Evolutionary conservation across 1,140 invertebrate genomes (phyloP).

Genomic region (Dreissena rostriformis): DNA sequence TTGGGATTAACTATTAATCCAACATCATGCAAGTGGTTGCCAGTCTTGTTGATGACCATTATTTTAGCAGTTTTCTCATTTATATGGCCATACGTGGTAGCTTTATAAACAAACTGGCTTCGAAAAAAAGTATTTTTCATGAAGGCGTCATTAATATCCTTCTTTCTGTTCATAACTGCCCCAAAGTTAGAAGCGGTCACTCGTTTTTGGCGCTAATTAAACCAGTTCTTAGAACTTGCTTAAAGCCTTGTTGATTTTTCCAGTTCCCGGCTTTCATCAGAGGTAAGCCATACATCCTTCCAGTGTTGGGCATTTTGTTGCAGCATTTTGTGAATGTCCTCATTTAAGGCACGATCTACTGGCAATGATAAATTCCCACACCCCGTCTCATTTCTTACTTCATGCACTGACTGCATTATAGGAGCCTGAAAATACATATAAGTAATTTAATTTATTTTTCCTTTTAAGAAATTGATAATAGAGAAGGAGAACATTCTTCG

Average conservation of each 20-base stretch:
- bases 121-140: not conserved
- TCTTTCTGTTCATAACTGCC: not conserved
- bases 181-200: not conserved
- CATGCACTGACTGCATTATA: too few relatives aligned
- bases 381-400: too few relatives aligned
- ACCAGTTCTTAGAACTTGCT: not conserved
- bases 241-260: conserved; percentile 1
- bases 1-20: conserved; percentile 10
- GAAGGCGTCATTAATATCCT: not conserved
- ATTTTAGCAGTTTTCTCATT: conserved; percentile 16
- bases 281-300: not conserved
- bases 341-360: too few relatives aligned
- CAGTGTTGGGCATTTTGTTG: not conserved
- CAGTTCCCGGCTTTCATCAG: not conserved
- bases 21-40: conserved; percentile 6
- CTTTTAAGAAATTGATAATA: too few relatives aligned
- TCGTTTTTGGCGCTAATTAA: not conserved
- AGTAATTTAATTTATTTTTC: too few relatives aligned
- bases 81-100: conserved; percentile 4
- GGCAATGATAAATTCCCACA: too few relatives aligned
- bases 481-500: too few relatives aligned
- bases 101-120: not conserved
- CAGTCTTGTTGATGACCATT: not conserved
- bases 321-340: not conserved
- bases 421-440: too few relatives aligned